Base-by-base conservation (phyloP, 2,888 invertebrate species). In the Melinaea marsaeus region DNA sequence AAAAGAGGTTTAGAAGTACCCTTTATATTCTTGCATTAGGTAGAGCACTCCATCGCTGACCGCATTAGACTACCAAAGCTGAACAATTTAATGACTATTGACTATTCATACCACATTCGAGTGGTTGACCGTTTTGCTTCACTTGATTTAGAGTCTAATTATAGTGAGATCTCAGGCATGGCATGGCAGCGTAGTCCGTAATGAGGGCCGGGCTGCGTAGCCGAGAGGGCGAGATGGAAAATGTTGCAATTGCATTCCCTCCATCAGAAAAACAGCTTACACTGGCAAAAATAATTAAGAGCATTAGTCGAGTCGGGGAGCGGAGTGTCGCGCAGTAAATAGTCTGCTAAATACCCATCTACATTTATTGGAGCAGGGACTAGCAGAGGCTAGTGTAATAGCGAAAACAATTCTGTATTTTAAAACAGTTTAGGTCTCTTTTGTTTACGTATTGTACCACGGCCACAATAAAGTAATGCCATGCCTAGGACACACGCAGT, bases 201-300 rank as follows among this genome's bases (percentile, higher is more conserved):
- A 88, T 87, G 87, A 88, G 87, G 78, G 80, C 78, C 78, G 75
- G 74, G 77, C 73, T 73, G 72, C 70, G 71, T 66, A 70, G 72
- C 65, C 66, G 70, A 74, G 72, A 66, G 68, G 70, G 68, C 56
- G 81, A 80, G 83, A 88, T 88, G 86, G 85, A 86, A 88, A 87
- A 88, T 86, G 88, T 88, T 83, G 87, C 87, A 88, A 86, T 87
- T 85, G 85, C 86, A 87, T 82, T 83, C 83, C 76, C 73, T 72
- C 87, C 83, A 84, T 88, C 88, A 88, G 86, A 88, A 87, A 88
- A 89, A 89, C 87, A 88, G 88, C 88, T 88, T 87, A 86, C 86
- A 86, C 85, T 83, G 82, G 88, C 88, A 87, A 88, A 89, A 90
- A 90, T 89, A 89, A 89, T 89, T 89, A 90, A 88, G 89, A 88